Conservation (phyloP, 2,797 vertebrate genomes). For the Enoplosus armatus region DNA sequence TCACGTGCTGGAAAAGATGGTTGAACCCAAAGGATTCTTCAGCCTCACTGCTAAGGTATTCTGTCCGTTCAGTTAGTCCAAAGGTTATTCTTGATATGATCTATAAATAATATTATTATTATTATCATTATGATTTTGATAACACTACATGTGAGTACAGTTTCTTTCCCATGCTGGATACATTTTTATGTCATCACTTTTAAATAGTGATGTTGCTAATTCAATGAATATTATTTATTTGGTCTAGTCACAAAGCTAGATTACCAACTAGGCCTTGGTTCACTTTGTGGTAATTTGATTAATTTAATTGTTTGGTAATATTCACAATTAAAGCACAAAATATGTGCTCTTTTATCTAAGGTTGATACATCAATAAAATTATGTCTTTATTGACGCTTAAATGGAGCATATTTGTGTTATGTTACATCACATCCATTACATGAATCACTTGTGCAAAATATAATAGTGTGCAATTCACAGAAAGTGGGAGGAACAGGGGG, state of each 20-base stretch:
- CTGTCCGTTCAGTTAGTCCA: not conserved
- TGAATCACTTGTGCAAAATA: not conserved
- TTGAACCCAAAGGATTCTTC: constrained; percentile 96
- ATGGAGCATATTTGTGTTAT: not conserved
- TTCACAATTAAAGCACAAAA: not conserved
- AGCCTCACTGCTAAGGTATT: constrained; percentile 94
- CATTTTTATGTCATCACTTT: not conserved
- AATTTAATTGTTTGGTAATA: not conserved
- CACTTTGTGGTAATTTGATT: not conserved
- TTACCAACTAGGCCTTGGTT: not conserved
- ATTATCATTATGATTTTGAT: too few species aligned
- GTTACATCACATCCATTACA: not conserved
- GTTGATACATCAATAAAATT: too few species aligned
- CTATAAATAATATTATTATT: too few species aligned
- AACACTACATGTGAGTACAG: not conserved
- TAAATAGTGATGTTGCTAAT: not conserved
- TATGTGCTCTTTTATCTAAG: not conserved
- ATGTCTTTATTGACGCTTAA: too few species aligned
- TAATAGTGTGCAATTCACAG: not conserved
- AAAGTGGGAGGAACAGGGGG: not conserved
- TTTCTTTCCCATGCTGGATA: not conserved
- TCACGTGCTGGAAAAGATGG: constrained; percentile 95
- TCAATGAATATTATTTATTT: not conserved
- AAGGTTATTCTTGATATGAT: not conserved
- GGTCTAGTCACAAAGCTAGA: not conserved